Conservation (phyloP, 2,888 invertebrate species). For the Morpho achilles region DNA sequence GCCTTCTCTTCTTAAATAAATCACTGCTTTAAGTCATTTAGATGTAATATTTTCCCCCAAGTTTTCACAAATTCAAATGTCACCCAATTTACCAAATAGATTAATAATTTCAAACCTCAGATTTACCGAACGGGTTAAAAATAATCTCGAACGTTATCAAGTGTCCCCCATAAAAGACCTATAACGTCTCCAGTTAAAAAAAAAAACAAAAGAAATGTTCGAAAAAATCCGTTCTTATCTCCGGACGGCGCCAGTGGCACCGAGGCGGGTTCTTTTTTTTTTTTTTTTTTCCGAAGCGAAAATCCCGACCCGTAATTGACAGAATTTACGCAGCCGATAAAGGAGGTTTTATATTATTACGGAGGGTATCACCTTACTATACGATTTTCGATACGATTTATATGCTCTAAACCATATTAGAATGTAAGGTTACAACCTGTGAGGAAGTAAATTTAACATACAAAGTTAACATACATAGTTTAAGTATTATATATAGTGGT, state of each 20-base stretch:
- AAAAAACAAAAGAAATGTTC: slow-evolving; percentile 47
- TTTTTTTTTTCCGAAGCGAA: slow-evolving; percentile 37
- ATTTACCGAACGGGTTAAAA: slow-evolving; percentile 38
- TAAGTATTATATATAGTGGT: too few relatives aligned
- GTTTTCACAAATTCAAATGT: slow-evolving; percentile 3
- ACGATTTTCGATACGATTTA: slow-evolving; percentile 8
- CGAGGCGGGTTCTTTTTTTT: slow-evolving; percentile 36
- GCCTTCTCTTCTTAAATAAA: too few relatives aligned
- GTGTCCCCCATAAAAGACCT: slow-evolving; percentile 51
- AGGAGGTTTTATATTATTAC: slow-evolving; percentile 41
- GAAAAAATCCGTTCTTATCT: slow-evolving; percentile 51
- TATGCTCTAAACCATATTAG: slow-evolving; percentile 22
- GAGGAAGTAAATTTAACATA: too few relatives aligned
- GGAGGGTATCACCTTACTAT: slow-evolving; percentile 21
- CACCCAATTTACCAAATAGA: slow-evolving; percentile 25
- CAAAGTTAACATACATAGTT: too few relatives aligned
- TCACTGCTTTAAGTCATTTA: too few relatives aligned
- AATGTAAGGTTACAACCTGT: neutral
- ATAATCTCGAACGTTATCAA: slow-evolving; percentile 43
- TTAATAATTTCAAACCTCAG: slow-evolving; percentile 21
- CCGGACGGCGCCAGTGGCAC: slow-evolving; percentile 57
- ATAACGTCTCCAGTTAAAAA: slow-evolving; percentile 41
- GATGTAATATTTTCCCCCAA: too few relatives aligned
- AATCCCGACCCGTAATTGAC: slow-evolving; percentile 54
- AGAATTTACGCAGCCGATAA: slow-evolving; percentile 65